These are phyloP conservation scores for Aleiodes alternator DNA, from an alignment of 2,888 invertebrate genomes.

Conservation along the genomic window DNA sequence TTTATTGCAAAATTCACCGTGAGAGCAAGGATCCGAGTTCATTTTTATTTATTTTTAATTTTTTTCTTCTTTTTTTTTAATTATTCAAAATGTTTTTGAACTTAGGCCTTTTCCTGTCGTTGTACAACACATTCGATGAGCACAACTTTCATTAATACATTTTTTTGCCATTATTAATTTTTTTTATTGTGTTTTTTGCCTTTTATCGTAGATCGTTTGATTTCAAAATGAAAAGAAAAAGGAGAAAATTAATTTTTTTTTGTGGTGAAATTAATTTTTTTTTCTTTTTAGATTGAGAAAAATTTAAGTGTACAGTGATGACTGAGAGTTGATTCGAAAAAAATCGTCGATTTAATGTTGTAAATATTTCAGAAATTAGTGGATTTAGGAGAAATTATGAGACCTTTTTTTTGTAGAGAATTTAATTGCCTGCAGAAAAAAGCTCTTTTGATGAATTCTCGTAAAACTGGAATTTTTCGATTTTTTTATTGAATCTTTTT, in stretches of 20 bases:
- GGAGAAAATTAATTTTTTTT: not conserved
- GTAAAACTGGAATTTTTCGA: not conserved
- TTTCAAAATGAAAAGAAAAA: not conserved
- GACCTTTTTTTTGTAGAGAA: too few relatives aligned
- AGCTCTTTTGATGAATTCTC: too few relatives aligned
- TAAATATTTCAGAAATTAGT: not conserved
- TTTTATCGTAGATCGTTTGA: not conserved
- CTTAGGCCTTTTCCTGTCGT: slow-evolving; percentile 42
- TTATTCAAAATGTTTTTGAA: slow-evolving; percentile 19
- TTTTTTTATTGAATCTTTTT: too few relatives aligned
- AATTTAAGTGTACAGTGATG: not conserved
- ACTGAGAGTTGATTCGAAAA: not conserved
- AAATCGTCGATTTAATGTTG: not conserved
- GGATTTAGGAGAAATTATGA: too few relatives aligned
- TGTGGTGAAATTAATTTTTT: slow-evolving; percentile 2
- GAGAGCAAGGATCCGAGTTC: slow-evolving; percentile 18
- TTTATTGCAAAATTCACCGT: slow-evolving; percentile 38
- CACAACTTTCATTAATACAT: slow-evolving; percentile 38
- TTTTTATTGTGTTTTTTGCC: not conserved
- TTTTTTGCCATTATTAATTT: not conserved
- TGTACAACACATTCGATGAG: slow-evolving; percentile 36
- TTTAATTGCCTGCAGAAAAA: too few relatives aligned
- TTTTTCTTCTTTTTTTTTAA: slow-evolving; percentile 3
- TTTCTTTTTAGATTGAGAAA: not conserved
- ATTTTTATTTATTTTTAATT: slow-evolving; percentile 5